Conservation (phyloP, 2,113 vertebrate genomes). For the Petaurus breviceps region DNA sequence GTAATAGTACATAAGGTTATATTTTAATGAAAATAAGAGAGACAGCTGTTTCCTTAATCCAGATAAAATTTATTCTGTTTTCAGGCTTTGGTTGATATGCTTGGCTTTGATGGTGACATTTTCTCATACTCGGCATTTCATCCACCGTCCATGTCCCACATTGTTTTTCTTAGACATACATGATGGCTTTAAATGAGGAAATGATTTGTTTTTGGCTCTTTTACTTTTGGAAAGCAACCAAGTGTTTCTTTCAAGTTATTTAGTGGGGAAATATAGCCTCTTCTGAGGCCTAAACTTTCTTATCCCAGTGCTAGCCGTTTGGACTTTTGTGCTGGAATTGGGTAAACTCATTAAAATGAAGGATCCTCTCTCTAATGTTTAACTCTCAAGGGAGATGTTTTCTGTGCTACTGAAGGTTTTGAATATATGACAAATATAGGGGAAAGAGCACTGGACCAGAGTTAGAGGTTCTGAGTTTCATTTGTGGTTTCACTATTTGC, state of each 20-base stretch:
- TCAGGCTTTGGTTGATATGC: constrained; percentile 36
- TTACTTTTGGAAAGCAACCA: constrained; percentile 71
- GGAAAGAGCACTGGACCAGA: accelerated
- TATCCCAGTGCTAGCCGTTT: constrained; percentile 52
- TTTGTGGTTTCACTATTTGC: not conserved
- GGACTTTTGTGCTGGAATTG: constrained; percentile 36
- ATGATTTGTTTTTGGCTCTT: constrained; percentile 75
- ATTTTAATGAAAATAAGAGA: constrained; percentile 31
- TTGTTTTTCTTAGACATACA: constrained; percentile 55
- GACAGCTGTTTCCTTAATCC: constrained; percentile 69
- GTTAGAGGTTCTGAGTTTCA: not conserved
- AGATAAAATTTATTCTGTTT: constrained; percentile 57
- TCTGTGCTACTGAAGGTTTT: not conserved
- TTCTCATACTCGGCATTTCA: constrained; percentile 64
- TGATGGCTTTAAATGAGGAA: constrained; percentile 64
- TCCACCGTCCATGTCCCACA: constrained; percentile 37
- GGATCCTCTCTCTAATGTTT: constrained; percentile 12
- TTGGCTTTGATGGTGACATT: constrained; percentile 75
- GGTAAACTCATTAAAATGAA: constrained; percentile 23
- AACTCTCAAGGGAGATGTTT: not conserved
- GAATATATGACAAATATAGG: not conserved
- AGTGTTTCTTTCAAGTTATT: constrained; percentile 66
- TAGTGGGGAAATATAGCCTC: constrained; percentile 52
- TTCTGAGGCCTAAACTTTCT: constrained; percentile 64
- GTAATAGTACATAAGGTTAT: constrained; percentile 51